These are phyloP conservation scores for Himalopsyche japonica DNA, from an alignment of 2,888 invertebrate genomes.

Conservation along the genomic window DNA sequence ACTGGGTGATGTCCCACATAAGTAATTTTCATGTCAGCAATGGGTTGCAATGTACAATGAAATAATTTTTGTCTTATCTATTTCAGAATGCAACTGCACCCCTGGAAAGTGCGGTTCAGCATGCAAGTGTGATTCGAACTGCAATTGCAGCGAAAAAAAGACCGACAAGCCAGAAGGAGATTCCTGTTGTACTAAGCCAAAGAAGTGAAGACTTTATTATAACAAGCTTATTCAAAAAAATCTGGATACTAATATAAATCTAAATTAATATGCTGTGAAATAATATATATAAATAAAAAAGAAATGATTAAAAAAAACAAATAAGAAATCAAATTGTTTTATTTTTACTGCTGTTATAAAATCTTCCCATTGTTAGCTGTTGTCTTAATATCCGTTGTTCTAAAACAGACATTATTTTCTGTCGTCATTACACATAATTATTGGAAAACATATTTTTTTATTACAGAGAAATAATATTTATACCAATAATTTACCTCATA, in stretches of 20 bases:
- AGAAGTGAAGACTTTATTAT: not conserved
- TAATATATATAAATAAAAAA: not conserved
- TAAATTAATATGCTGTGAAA: not conserved
- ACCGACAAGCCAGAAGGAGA: constrained; percentile 47
- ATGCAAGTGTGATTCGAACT: constrained; percentile 55
- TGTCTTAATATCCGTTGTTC: too few relatives aligned
- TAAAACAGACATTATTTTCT: too few relatives aligned
- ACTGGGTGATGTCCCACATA: too few relatives aligned
- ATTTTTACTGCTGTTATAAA: not conserved
- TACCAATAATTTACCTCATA: too few relatives aligned
- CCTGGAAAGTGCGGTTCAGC: constrained; percentile 51
- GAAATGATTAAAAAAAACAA: not conserved
- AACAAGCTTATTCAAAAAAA: not conserved
- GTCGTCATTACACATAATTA: too few relatives aligned
- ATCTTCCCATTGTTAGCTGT: too few relatives aligned
- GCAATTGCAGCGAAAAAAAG: constrained; percentile 47
- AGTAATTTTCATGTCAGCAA: too few relatives aligned
- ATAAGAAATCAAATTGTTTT: not conserved
- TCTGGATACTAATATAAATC: not conserved
- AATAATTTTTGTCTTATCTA: not conserved
- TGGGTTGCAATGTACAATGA: too few relatives aligned
- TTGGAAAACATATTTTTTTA: too few relatives aligned
- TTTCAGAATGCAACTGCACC: constrained; percentile 55
- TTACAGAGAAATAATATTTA: too few relatives aligned
- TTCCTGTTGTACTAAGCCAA: constrained; percentile 41